These are phyloP conservation scores for Achlya flavicornis DNA, from an alignment of 2,888 invertebrate genomes.

Conservation along the genomic window DNA sequence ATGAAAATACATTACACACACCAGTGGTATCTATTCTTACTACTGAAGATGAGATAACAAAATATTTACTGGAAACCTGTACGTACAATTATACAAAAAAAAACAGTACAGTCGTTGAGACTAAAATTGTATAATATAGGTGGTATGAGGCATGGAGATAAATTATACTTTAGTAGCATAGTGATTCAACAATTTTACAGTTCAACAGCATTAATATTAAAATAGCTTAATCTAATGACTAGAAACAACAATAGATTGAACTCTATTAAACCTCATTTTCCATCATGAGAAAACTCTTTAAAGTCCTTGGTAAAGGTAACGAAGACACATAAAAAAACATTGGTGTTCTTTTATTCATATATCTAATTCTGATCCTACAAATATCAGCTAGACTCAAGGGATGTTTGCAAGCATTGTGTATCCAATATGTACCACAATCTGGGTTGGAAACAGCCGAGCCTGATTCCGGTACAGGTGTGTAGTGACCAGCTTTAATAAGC, in stretches of 20 bases:
- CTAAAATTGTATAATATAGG: neutral
- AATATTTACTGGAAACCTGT: too few species aligned
- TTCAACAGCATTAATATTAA: neutral
- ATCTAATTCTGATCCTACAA: conserved; percentile 83
- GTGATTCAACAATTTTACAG: neutral
- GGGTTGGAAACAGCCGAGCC: conserved; percentile 26
- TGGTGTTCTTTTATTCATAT: conserved; percentile 48
- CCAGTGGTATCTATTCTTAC: too few species aligned
- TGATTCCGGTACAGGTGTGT: conserved; percentile 27
- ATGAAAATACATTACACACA: too few species aligned
- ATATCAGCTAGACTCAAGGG: conserved; percentile 82
- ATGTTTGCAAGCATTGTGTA: conserved; percentile 67
- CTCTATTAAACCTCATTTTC: conserved; percentile 65
- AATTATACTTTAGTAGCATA: neutral
- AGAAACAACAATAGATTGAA: neutral
- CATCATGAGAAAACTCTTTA: conserved; percentile 84
- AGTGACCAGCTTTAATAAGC: conserved; percentile 74
- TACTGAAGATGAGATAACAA: too few species aligned
- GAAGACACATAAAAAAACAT: conserved; percentile 64
- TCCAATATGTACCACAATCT: conserved; percentile 64
- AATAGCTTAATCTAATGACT: conserved; percentile 13
- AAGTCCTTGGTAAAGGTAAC: conserved; percentile 81
- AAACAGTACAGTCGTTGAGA: too few species aligned
- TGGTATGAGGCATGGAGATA: neutral
- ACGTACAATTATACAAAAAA: too few species aligned